These are phyloP conservation scores for Venustaconcha ellipsiformis DNA, from an alignment of 1,140 invertebrate species.

Conservation along the genomic window DNA sequence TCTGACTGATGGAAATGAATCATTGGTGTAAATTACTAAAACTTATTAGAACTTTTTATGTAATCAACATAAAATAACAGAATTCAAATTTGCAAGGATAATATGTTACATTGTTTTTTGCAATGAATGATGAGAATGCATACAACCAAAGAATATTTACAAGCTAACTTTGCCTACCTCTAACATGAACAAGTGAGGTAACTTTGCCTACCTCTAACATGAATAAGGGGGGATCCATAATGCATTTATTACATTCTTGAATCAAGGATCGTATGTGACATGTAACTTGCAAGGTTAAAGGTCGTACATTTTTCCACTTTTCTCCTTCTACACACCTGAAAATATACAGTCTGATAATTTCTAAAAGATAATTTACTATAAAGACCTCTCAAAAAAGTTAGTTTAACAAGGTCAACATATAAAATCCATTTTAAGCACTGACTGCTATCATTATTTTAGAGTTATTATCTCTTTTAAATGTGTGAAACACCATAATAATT, in stretches of 20 bases:
- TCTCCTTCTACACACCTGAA: conserved; percentile 52
- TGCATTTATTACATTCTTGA: conserved; percentile 55
- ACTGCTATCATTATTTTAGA: no score
- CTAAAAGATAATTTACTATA: not conserved
- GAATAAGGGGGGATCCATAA: conserved; percentile 63
- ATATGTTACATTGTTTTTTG: not conserved
- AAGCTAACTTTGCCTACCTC: no score
- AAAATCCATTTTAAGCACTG: no score
- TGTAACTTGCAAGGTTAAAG: conserved; percentile 44
- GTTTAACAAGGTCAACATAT: no score
- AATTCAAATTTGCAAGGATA: not conserved
- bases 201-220: conserved; percentile 47
- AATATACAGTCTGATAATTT: not conserved
- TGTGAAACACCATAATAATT: no score
- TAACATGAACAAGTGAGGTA: not conserved
- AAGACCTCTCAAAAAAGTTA: no score
- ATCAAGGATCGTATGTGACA: conserved; percentile 63
- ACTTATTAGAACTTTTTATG: not conserved
- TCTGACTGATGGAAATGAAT: no score
- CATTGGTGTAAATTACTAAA: not conserved
- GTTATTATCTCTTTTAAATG: no score
- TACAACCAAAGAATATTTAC: not conserved
- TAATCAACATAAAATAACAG: not conserved
- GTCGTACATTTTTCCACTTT: conserved; percentile 46
- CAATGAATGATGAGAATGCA: not conserved